These are phyloP conservation scores for Carlito syrichta DNA, from an alignment of 2,113 vertebrate species.

Conservation along the genomic window DNA sequence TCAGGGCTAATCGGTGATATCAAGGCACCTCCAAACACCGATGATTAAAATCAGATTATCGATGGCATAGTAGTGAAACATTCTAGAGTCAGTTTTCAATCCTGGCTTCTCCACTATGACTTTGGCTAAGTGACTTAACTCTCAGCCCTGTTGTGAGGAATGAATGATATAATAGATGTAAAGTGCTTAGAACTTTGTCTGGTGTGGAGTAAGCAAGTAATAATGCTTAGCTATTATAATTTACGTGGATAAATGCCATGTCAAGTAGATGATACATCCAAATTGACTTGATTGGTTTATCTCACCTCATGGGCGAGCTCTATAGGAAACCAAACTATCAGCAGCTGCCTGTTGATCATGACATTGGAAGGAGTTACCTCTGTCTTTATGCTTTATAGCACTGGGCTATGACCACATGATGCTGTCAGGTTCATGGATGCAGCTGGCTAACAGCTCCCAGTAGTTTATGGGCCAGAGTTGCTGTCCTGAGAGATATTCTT, in stretches of 20 bases:
- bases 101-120: not conserved
- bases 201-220: not conserved
- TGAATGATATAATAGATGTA: not conserved
- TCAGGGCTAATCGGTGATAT: not conserved
- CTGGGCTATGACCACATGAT: not conserved
- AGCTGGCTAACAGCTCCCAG: not conserved
- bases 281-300: constrained; percentile 38
- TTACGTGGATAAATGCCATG: not conserved
- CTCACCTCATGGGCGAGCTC: not conserved
- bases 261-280: constrained; percentile 6
- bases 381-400: not conserved
- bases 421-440: not conserved
- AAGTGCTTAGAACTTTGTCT: not conserved
- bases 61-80: not conserved
- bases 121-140: not conserved
- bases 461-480: not conserved
- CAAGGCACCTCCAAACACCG: not conserved
- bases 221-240: constrained; percentile 10
- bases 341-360: not conserved
- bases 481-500: not conserved
- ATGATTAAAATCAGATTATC: not conserved
- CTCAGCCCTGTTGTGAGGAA: not conserved
- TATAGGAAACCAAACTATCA: constrained; percentile 1
- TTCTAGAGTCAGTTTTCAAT: not conserved
- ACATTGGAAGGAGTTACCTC: not conserved